A percentile compares a stretch with the other conserved stretches of the same genome.
Conservation (phyloP, 2,888 invertebrate species). For the Criorhina ranunculi region DNA sequence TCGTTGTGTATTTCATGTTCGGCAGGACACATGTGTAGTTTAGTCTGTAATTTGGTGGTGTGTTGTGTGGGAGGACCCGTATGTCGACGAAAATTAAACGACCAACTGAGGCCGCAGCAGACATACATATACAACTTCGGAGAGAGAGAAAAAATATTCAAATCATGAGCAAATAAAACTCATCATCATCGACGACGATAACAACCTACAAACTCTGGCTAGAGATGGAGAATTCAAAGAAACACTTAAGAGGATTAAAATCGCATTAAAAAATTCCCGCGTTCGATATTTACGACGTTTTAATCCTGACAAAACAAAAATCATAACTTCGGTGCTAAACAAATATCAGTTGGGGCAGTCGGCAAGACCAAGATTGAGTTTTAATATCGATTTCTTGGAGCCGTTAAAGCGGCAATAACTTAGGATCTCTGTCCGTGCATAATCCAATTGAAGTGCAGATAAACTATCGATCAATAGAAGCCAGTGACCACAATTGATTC, state of each 20-base stretch:
- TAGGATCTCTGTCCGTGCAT: conserved; percentile 52
- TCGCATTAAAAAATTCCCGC: background rate
- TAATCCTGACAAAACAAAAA: conserved; percentile 45
- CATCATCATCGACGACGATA: too few species aligned
- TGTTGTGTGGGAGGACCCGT: conserved; percentile 53
- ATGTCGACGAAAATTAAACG: conserved; percentile 36
- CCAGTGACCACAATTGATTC: conserved; percentile 55
- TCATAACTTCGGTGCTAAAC: conserved; percentile 55
- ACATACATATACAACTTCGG: background rate
- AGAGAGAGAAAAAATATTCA: background rate
- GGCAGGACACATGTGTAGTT: conserved; percentile 65
- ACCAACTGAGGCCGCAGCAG: conserved; percentile 6
- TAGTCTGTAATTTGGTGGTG: conserved; percentile 53
- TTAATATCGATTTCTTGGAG: conserved; percentile 47
- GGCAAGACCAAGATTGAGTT: conserved; percentile 31
- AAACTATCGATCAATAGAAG: conserved; percentile 19
- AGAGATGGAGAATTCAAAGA: conserved; percentile 18
- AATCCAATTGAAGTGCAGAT: conserved; percentile 52
- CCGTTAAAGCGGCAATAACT: conserved; percentile 59
- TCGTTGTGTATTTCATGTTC: conserved; percentile 17
- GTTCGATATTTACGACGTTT: conserved; percentile 21
- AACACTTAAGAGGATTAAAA: conserved; percentile 56
- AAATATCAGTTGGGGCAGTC: conserved; percentile 38
- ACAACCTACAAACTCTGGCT: background rate
- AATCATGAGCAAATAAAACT: conserved; percentile 28